Evolutionary conservation across 2,888 invertebrate species (phyloP).

Genomic region (Agonopterix subpropinquella): DNA sequence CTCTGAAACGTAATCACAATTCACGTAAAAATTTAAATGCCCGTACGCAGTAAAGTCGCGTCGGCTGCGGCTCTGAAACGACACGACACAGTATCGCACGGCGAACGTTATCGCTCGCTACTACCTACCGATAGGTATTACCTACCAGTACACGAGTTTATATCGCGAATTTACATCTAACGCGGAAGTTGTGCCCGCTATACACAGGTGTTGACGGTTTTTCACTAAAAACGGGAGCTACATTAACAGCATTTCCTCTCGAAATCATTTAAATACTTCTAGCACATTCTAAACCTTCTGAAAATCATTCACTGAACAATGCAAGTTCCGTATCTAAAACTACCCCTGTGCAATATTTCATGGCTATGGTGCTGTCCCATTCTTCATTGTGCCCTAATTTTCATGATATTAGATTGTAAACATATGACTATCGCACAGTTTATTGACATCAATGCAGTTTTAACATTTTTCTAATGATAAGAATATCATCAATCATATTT

Average conservation of each 20-base stretch:
- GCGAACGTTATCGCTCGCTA: constrained; percentile 10
- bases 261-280: too few relatives aligned
- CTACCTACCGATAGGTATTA: constrained; percentile 16
- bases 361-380: too few relatives aligned
- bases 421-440: background rate
- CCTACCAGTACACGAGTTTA: constrained; percentile 21
- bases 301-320: too few relatives aligned
- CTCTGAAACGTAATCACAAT: constrained; percentile 25
- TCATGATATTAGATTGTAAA: too few relatives aligned
- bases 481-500: too few relatives aligned
- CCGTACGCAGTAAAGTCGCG: constrained; percentile 53
- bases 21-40: constrained; percentile 56
- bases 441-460: background rate
- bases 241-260: too few relatives aligned
- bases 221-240: background rate
- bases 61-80: constrained; percentile 29
- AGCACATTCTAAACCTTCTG: too few relatives aligned
- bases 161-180: constrained; percentile 64
- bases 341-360: too few relatives aligned
- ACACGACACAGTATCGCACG: constrained; percentile 41
- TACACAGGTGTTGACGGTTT: constrained; percentile 23
- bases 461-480: too few relatives aligned
- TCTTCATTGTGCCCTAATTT: background rate
- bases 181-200: constrained; percentile 50
- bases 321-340: too few relatives aligned